Evolutionary conservation across 2,113 vertebrate genomes (phyloP).

Genomic region (Cryptotis parvus): DNA sequence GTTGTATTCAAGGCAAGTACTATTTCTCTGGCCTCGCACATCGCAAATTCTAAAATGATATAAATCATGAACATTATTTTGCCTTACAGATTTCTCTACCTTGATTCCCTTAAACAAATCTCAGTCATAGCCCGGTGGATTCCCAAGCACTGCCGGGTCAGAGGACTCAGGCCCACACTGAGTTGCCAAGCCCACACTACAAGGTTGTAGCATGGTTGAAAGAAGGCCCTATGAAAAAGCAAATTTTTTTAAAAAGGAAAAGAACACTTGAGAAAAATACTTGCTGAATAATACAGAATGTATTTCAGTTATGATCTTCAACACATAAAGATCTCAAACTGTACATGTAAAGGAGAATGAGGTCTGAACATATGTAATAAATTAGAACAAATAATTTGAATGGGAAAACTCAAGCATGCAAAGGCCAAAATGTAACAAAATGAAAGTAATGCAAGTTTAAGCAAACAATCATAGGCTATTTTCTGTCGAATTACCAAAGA

Average conservation of each 20-base stretch:
- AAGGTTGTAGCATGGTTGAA: too few species aligned
- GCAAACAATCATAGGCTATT: conserved; percentile 8
- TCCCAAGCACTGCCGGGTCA: background rate
- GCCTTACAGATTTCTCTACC: too few species aligned
- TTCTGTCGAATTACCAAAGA: conserved; percentile 30
- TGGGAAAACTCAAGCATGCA: background rate
- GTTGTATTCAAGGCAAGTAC: too few species aligned
- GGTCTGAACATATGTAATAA: background rate
- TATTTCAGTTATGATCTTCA: background rate
- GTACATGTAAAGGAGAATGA: conserved; percentile 11
- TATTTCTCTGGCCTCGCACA: background rate
- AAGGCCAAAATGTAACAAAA: conserved; percentile 7
- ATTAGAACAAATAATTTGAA: background rate
- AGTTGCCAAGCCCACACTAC: too few species aligned
- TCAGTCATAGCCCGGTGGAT: conserved; percentile 46
- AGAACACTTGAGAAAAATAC: conserved; percentile 23
- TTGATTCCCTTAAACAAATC: conserved; percentile 48
- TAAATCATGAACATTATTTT: conserved; percentile 46
- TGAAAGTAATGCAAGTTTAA: conserved; percentile 6
- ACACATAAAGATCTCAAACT: conserved; percentile 33
- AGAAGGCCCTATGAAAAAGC: background rate
- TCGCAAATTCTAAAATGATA: background rate
- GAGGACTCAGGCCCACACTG: too few species aligned
- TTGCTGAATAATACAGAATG: conserved; percentile 25
- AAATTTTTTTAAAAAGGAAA: background rate